phyloP scores from a whole-genome alignment of 1,140 invertebrate genomes.

The Bradynema listronoti region DNA sequence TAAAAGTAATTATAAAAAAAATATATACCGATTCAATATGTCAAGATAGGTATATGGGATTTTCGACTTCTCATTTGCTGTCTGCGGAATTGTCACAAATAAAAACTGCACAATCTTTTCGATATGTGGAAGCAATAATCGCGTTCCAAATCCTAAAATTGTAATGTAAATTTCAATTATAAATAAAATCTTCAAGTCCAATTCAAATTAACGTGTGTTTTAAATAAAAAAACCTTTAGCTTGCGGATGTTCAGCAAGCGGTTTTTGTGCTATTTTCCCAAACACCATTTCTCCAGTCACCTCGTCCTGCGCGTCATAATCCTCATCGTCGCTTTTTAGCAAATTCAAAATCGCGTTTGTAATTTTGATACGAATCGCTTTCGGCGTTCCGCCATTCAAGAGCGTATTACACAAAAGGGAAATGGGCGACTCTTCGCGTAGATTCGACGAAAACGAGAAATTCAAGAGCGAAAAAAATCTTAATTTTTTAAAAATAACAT shows the following conservation, averaged over 20 bases:
- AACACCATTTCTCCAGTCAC: too few relatives aligned
- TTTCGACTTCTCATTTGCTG: not conserved
- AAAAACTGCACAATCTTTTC: not conserved
- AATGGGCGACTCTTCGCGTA: not conserved
- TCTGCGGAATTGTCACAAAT: not conserved
- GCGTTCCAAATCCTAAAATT: not conserved
- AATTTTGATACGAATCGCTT: too few relatives aligned
- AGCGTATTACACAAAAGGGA: conserved; percentile 8
- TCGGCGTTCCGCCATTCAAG: not conserved
- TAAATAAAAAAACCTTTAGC: too few relatives aligned
- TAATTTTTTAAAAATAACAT: not conserved
- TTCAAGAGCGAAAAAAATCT: not conserved
- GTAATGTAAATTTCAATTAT: not conserved
- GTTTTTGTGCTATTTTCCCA: too few relatives aligned
- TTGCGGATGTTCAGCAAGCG: too few relatives aligned
- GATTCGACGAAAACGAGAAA: not conserved
- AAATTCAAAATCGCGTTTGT: too few relatives aligned
- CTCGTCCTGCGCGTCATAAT: too few relatives aligned
- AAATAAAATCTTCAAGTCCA: too few relatives aligned
- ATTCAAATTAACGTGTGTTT: too few relatives aligned
- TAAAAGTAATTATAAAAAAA: not conserved
- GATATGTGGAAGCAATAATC: not conserved
- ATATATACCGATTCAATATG: not conserved
- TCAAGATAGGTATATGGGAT: conserved; percentile 4
- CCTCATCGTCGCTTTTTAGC: too few relatives aligned